These are phyloP conservation scores for Xestobium rufovillosum DNA, from an alignment of 2,888 invertebrate species.

Conservation along the genomic window DNA sequence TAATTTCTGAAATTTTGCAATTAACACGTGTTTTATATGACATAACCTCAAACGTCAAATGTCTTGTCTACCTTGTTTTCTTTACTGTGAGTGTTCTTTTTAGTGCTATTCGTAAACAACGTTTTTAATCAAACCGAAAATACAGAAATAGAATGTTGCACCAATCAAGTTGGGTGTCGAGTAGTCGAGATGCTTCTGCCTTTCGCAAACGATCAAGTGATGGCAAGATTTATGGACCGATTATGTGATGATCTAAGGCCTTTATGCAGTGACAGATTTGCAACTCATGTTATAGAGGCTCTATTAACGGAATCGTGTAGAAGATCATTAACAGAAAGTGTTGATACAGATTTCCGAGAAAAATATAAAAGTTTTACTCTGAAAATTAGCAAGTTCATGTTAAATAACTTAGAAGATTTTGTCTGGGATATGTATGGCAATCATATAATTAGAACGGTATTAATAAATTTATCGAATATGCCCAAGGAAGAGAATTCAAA, in stretches of 20 bases:
- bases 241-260: conserved; percentile 61
- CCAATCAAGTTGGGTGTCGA: conserved; percentile 74
- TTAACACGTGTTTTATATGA: neutral
- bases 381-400: conserved; percentile 64
- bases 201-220: conserved; percentile 53
- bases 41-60: neutral
- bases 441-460: conserved; percentile 64
- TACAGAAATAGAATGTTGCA: conserved; percentile 63
- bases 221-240: conserved; percentile 56
- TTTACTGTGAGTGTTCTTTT: too few species aligned
- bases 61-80: too few species aligned
- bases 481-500: conserved; percentile 43
- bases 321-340: conserved; percentile 41
- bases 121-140: conserved; percentile 64
- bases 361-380: conserved; percentile 58
- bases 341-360: conserved; percentile 32
- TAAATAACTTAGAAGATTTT: conserved; percentile 82
- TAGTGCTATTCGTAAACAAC: conserved; percentile 64
- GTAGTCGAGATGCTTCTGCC: conserved; percentile 70
- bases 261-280: conserved; percentile 66
- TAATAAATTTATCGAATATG: conserved; percentile 64
- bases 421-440: conserved; percentile 71
- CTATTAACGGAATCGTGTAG: conserved; percentile 52
- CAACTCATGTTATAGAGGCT: conserved; percentile 72
- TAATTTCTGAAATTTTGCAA: too few species aligned